Base-by-base conservation (phyloP, 2,797 vertebrate species). In the Chloroceryle amazona region DNA sequence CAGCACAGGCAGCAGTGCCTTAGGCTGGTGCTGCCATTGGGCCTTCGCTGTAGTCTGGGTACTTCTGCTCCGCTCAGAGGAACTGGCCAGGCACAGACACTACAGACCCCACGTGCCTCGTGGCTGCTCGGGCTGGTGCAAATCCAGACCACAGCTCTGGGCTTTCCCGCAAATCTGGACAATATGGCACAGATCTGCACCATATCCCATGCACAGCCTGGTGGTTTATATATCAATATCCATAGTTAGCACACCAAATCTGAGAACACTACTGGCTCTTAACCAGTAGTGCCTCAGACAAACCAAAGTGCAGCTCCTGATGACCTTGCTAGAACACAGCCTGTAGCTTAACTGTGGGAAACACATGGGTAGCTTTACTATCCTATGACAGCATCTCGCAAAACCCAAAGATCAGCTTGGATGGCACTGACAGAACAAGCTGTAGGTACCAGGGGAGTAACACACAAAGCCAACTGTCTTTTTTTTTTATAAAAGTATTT, bases 401-500 rank as follows among this genome's bases (percentile, higher is more conserved):
- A 18, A 18, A 90, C 62, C 15, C 28, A 51, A n/a, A 23, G 37
- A 37, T 23, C 41, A 66, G 33, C 46, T 55, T 54, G 44, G 31
- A 19, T 17, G 52, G 61, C 49, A 35, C 47, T 14, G 25, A n/a
- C 21, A 39, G 63, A 33, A 41, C 52, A 49, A 75, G 49, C 18
- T 41, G 28, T 2, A 73, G 63, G 42, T 73, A 84, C 6, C 80
- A 61, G 15, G 8, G n/a, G 58, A 94, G 9, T 37, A 86, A 89
- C 42, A 62, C 54, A 60, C 55, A 18, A 4, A 91, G 60, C 7
- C 92, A 57, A 37, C 5, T 6, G 26, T 13, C 17, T 55, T 95
- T 91, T 97, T 98, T 31, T 97, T 98, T n/a, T 72, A 98, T 66
- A 98, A 98, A 98, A 98, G 93, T 97, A 97, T 95, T 96, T 98